Evolutionary conservation across 2,797 vertebrate genomes (phyloP), one percentile per base, ranked within the genome.

Genomic region (Enteromius trimaculatus): DNA sequence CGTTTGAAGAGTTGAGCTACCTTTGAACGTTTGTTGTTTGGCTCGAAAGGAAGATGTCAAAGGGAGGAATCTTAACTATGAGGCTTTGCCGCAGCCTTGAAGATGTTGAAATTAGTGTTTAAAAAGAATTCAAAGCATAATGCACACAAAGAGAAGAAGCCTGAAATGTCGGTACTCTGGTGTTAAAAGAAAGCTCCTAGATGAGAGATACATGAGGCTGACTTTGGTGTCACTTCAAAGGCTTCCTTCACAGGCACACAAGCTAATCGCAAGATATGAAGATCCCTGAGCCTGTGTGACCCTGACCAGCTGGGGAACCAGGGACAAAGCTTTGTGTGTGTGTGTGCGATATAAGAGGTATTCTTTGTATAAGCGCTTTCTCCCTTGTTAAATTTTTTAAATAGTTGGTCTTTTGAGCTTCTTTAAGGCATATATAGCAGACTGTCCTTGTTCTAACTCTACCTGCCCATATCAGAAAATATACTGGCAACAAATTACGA

Each of bases 171-270:
- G 93, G 90, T 91, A 90, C 91, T 92, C 92, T 92, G 89, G 93
- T 91, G 93, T 94, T 94, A 93, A 94, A 94, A 94, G 92, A 91
- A 93, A 93, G 92, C 92, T 92, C 91, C 89, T 89, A 94, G 94
- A 95, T 94, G 93, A 95, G 93, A 95, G 94, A 94, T 94, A 90
- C 92, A 88, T 87, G 91, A 91, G 92, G 92, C 90, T 93, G 93
- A 95, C 94, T 95, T 94, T 94, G 94, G 94, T 95, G 94, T 91
- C 92, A 93, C 94, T 95, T 95, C 94, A 95, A 95, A 95, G 89
- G 90, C 86, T 86, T 91, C 91, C 93, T 93, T 94, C 93, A 94
- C 92, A 94, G 93, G 93, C 92, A 89, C 92, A 90, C 92, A 93
- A 92, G 92, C 92, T 94, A 93, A 94, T 94, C 92, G 89, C 91